These are phyloP conservation scores for Portevinia maculata DNA, from an alignment of 2,888 invertebrate species.

Conservation along the genomic window DNA sequence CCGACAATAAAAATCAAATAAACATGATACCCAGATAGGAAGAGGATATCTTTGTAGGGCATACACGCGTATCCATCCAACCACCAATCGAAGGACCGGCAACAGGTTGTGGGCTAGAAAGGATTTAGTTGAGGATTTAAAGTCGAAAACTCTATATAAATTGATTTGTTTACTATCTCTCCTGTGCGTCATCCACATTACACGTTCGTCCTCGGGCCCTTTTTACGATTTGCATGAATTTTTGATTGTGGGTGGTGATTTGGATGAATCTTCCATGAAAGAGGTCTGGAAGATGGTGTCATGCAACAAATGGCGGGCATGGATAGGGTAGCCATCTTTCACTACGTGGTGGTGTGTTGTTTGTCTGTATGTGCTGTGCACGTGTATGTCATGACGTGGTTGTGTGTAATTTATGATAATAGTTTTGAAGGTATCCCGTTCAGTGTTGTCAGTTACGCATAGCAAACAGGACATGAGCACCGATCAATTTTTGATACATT, in stretches of 20 bases:
- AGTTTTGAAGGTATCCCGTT: conserved; percentile 70
- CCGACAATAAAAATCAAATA: conserved; percentile 52
- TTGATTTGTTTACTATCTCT: conserved; percentile 72
- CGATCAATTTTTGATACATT: conserved; percentile 74
- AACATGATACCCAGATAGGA: conserved; percentile 45
- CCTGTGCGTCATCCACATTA: conserved; percentile 56
- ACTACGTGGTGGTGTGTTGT: neutral
- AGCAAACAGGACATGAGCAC: conserved; percentile 72
- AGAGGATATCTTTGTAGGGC: conserved; percentile 6
- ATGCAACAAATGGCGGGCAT: conserved; percentile 46
- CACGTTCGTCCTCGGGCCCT: conserved; percentile 61
- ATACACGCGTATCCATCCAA: conserved; percentile 13
- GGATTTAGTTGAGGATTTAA: conserved; percentile 40
- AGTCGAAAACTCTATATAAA: conserved; percentile 66
- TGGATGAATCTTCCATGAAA: conserved; percentile 14
- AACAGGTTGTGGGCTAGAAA: conserved; percentile 62
- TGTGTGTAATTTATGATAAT: conserved; percentile 74
- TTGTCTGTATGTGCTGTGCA: neutral
- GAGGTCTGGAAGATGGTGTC: conserved; percentile 42
- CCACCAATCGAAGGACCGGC: conserved; percentile 6
- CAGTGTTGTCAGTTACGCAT: conserved; percentile 73
- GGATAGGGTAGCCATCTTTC: neutral
- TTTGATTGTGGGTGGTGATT: conserved; percentile 50
- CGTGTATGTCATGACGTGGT: conserved; percentile 22
- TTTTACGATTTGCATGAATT: conserved; percentile 72